Evolutionary conservation across 2,113 vertebrate species (phyloP), one percentile per base, ranked within the genome.

Genomic region (Glaucomys volans): DNA sequence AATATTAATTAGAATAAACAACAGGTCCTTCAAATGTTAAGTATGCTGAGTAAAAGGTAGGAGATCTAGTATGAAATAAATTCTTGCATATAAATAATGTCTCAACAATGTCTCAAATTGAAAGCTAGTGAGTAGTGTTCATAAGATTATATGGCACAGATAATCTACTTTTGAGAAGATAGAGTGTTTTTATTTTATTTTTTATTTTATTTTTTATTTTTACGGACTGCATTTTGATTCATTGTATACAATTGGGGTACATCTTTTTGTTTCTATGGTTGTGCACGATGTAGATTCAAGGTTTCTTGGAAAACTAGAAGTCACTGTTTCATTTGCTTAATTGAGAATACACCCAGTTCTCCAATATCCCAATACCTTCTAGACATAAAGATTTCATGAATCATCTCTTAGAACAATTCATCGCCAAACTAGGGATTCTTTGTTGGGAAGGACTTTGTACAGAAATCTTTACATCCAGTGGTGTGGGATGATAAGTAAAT

Each of bases 1-100:
- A 93, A 28, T 75, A 69, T 79, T 83, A 86, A 83, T 87, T 57
- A 83, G 14, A 77, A 87, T 87, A 90, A 72, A 54, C 18, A 62
- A 42, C 4, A 44, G 20, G 2, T 57, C 47, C 47, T 89, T 91
- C 62, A 82, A 57, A 62, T 62, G 11, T n/a, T 90, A 66, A 16
- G 8, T 18, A 11, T 80, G 13, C 8, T 24, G 11, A 57, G 13
- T 64, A 69, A 93, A 95, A 89, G 37, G n/a, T 57, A 82, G 83
- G 66, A 67, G 37, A 95, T 54, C 74, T 69, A 75, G 17, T 80
- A 81, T 80, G 57, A 80, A 87, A 52, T 82, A 79, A 84, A 40
- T 74, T 14, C n/a, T 47, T 91, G 91, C 37, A 54, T 42, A n/a
- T 47, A 87, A 72, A 69, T 14, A 74, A 5, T 35, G 10, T 66